Evolutionary conservation across 2,113 vertebrate genomes (phyloP).

Genomic region (Murina feae): DNA sequence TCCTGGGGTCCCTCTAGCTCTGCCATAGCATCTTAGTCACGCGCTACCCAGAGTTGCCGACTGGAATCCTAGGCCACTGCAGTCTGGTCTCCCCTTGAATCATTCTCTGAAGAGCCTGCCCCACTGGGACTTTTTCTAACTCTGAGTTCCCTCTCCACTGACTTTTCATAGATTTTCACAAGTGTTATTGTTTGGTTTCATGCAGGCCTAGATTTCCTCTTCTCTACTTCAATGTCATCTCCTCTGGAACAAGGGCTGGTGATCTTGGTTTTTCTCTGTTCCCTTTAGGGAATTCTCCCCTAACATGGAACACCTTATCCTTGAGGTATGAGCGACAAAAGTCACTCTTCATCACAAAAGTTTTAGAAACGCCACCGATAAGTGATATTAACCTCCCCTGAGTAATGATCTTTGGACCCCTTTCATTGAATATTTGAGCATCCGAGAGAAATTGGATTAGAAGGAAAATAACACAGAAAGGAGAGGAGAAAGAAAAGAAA

Average conservation of each 20-base stretch:
- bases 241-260: neutral
- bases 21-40: neutral
- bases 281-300: neutral
- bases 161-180: neutral
- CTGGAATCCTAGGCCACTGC: neutral
- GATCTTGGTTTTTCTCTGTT: neutral
- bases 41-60: neutral
- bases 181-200: neutral
- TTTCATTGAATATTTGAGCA: neutral
- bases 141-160: neutral
- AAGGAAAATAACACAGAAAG: neutral
- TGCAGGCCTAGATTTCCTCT: neutral
- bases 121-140: neutral
- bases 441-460: neutral
- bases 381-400: neutral
- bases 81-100: neutral
- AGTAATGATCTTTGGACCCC: neutral
- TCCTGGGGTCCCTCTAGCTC: neutral
- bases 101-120: neutral
- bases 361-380: neutral
- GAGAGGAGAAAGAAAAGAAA: neutral
- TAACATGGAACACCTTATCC: neutral
- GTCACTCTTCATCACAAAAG: neutral
- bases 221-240: neutral
- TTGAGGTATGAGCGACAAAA: neutral